phyloP scores from a whole-genome alignment of 2,797 vertebrate species.

The Falco berigora region DNA sequence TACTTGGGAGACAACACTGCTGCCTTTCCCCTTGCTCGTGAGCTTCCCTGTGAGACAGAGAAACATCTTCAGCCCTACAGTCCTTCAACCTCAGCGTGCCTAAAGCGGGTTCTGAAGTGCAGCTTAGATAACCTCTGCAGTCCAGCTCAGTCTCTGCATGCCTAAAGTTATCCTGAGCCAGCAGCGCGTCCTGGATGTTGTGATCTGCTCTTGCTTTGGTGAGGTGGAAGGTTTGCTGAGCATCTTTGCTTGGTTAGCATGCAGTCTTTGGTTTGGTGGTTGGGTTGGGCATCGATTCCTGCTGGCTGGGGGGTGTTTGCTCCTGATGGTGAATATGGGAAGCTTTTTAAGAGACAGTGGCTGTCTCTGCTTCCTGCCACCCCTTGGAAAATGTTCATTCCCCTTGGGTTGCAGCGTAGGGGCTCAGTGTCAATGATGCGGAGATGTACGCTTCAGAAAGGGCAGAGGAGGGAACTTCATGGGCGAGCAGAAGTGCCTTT shows the following conservation, averaged over 20 bases:
- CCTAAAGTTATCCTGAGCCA: not conserved
- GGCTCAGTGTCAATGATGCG: not conserved
- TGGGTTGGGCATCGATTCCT: not conserved
- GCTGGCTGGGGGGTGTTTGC: not conserved
- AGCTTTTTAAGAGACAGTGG: not conserved
- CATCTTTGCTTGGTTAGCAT: accelerated
- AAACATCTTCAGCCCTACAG: not conserved
- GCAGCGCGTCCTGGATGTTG: no score
- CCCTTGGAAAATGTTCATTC: not conserved
- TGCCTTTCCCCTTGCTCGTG: not conserved
- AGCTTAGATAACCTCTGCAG: not conserved
- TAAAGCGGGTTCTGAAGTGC: not conserved
- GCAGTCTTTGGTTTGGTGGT: not conserved
- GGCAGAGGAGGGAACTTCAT: not conserved
- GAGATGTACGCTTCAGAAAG: not conserved
- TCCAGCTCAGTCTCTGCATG: not conserved
- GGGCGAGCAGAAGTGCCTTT: slow-evolving; percentile 34
- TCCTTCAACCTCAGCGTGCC: not conserved
- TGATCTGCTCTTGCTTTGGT: not conserved
- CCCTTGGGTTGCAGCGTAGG: not conserved
- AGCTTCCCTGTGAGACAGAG: not conserved
- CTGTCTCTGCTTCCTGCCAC: not conserved
- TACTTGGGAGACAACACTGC: not conserved
- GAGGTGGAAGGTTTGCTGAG: no score
- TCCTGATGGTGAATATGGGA: accelerated